Conservation (phyloP, 2,797 vertebrate genomes). For the Pygocentrus nattereri region DNA sequence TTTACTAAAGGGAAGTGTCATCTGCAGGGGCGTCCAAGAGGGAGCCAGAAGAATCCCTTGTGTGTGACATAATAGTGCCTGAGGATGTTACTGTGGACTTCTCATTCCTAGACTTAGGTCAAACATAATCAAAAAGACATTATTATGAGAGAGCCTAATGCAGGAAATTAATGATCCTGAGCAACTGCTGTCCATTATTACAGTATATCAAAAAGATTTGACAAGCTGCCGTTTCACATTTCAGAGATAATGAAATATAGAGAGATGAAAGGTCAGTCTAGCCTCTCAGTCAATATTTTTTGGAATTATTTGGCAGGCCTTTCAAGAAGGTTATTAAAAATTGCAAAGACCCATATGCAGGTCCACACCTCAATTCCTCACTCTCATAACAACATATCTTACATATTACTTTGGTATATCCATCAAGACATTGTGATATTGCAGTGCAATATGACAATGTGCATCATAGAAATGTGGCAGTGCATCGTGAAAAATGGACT, state of each 20-base stretch:
- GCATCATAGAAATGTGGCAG: too few species aligned
- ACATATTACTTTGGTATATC: too few species aligned
- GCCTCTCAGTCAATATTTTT: background rate
- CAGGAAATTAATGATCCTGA: background rate
- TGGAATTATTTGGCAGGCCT: background rate
- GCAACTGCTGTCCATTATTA: background rate
- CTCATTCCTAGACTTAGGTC: background rate
- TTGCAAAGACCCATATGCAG: too few species aligned
- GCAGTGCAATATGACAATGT: too few species aligned
- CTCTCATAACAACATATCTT: too few species aligned
- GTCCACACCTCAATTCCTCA: too few species aligned
- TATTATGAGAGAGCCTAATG: slow-evolving; percentile 6
- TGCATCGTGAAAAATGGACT: too few species aligned
- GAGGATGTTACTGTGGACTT: background rate
- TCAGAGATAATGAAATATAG: background rate
- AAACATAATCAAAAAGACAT: background rate
- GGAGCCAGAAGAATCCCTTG: background rate
- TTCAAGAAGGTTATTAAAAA: too few species aligned
- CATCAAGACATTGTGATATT: too few species aligned
- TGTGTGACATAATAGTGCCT: slow-evolving; percentile 13
- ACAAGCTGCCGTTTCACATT: background rate
- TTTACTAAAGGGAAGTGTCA: slow-evolving; percentile 33
- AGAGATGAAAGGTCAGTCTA: background rate
- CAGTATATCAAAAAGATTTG: background rate
- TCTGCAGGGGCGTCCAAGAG: background rate